Conservation (phyloP, 2,888 invertebrate genomes). For the Lepeophtheirus nordmannii region DNA sequence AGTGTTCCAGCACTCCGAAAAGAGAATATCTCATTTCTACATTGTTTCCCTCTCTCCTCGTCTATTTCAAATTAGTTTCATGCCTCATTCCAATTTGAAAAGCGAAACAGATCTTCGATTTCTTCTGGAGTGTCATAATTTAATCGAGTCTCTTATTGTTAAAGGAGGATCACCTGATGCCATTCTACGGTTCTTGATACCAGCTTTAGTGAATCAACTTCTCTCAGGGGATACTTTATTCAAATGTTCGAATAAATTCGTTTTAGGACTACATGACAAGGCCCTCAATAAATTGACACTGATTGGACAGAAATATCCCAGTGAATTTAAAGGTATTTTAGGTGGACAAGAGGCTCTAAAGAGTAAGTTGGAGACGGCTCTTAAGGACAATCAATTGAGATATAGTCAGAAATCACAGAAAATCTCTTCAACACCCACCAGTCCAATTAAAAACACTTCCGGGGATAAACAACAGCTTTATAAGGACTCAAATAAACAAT, state of each 20-base stretch:
- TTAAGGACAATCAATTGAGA: slow-evolving; percentile 10
- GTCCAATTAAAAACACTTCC: background rate
- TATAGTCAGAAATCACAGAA: background rate
- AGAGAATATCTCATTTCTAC: slow-evolving; percentile 54
- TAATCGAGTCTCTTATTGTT: slow-evolving; percentile 50
- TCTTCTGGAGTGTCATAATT: slow-evolving; percentile 53
- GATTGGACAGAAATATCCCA: slow-evolving; percentile 23
- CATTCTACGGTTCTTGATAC: slow-evolving; percentile 69
- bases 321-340: background rate
- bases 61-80: slow-evolving; percentile 44
- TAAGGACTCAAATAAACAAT: background rate
- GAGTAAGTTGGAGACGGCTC: slow-evolving; percentile 1
- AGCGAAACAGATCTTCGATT: slow-evolving; percentile 54
- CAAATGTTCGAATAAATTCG: slow-evolving; percentile 46
- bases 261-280: slow-evolving; percentile 62
- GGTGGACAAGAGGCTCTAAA: slow-evolving; percentile 1
- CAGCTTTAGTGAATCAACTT: slow-evolving; percentile 71
- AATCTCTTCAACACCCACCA: background rate
- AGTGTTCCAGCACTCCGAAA: slow-evolving; percentile 55
- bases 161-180: background rate
- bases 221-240: slow-evolving; percentile 48
- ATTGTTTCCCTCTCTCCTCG: slow-evolving; percentile 65
- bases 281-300: slow-evolving; percentile 68
- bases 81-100: slow-evolving; percentile 29
- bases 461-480: too few relatives aligned